Evolutionary conservation across 2,888 invertebrate genomes (phyloP), one percentile per base, ranked within the genome.

Genomic region (Hypselothyrea guttata): DNA sequence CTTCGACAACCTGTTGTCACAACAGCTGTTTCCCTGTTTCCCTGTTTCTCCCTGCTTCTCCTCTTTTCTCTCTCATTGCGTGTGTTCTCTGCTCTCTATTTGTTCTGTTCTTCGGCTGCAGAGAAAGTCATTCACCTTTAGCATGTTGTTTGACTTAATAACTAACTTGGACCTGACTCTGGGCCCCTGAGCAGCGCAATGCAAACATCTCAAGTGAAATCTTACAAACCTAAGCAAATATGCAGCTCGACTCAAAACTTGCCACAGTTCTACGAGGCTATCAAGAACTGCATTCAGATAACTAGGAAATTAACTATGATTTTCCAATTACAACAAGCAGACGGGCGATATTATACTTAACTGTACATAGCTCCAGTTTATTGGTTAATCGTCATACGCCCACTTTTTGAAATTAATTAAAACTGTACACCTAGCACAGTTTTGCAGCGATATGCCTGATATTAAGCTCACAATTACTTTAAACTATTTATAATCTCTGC

Each of bases 91-190:
- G 22, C 35, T 12, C 49, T 45, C 47, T 53, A 11, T 70, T 63
- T 48, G 60, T 56, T 33, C 44, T 48, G 33, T 48, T 2, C 22
- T 22, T 22, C 31, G 41, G 40, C 35, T 53, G 33, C 40, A 70
- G 82, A 77, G 82, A 77, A 69, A 81, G 81, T 79, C 78, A 78
- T 82, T 69, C 71, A 73, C 73, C 76, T 82, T 85, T 84, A 49
- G 68, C 61, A 40, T 13, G 16, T 42, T 40, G 34, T 54, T 68
- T 71, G 73, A 61, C 55, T 67, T 67, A 67, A 38, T 38, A 38
- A 38, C 38, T 38, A 38, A 38, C 54, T 58, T 61, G 47, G 54
- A 34, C 31, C 51, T n/a, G n/a, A n/a, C n/a, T n/a, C n/a, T 48
- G 54, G 54, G 22, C 40, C 51, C 54, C 63, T 54, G 68, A 46